A percentile compares a stretch with the other conserved stretches of the same genome.
phyloP scores from a whole-genome alignment of 2,113 vertebrate genomes.

The Uropsilus gracilis region DNA sequence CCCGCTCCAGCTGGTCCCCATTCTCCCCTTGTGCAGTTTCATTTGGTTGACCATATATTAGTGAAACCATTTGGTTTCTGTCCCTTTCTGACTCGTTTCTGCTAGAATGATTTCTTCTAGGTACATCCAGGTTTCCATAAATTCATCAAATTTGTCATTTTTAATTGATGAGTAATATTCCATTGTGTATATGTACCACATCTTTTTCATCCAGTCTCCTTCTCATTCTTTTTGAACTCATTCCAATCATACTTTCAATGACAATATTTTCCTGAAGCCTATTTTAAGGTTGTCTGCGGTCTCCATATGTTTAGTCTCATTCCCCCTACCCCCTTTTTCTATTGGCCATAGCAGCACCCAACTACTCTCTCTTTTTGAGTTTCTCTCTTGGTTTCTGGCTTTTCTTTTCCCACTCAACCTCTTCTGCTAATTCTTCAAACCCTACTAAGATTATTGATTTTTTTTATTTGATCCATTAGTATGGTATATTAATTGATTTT shows the following conservation, averaged over 20 bases:
- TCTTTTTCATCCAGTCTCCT: no score
- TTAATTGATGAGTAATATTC: no score
- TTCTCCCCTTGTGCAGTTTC: no score
- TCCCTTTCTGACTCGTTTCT: no score
- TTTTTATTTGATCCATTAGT: neutral
- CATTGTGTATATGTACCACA: no score
- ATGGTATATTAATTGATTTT: neutral
- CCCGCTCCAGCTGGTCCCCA: no score
- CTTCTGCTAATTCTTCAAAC: neutral
- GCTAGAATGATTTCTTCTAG: no score
- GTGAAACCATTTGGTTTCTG: no score
- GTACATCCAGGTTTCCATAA: no score
- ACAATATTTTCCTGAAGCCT: neutral
- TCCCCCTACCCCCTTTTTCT: neutral
- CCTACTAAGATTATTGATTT: neutral
- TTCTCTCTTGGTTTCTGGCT: neutral
- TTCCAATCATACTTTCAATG: slow-evolving; percentile 6
- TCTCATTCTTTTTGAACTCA: neutral
- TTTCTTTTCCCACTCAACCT: neutral
- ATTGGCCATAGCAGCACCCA: neutral
- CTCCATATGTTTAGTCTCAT: neutral
- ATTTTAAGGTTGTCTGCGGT: neutral
- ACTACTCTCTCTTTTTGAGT: neutral
- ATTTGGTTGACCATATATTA: no score
- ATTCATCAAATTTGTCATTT: no score